phyloP scores from a whole-genome alignment of 2,113 vertebrate species.

The Australoheros scitulus region DNA sequence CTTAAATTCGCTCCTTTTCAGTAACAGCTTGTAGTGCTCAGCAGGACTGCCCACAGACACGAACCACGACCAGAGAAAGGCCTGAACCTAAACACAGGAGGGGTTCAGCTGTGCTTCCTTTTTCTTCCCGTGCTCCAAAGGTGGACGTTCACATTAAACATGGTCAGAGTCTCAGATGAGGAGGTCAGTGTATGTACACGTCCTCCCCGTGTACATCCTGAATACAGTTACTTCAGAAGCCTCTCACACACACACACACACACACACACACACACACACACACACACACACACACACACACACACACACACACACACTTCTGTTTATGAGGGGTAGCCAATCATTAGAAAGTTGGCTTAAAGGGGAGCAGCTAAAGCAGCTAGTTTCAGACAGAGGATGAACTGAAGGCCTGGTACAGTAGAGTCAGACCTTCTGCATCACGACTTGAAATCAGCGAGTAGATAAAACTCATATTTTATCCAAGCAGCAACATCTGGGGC shows the following conservation, averaged over 20 bases:
- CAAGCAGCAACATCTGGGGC: no score
- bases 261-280: no score
- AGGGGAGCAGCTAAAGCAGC: no score
- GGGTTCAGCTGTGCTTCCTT: neutral
- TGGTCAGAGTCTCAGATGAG: neutral
- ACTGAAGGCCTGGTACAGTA: no score
- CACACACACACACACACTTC: neutral
- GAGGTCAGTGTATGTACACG: neutral
- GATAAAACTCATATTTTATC: no score
- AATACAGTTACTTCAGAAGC: neutral
- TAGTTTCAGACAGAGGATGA: no score
- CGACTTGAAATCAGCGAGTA: no score
- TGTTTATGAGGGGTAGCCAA: neutral
- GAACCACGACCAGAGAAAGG: neutral
- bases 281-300: neutral
- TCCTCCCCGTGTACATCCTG: neutral
- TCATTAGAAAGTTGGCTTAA: neutral
- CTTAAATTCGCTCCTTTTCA: neutral
- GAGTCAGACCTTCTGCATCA: no score
- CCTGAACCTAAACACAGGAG: neutral
- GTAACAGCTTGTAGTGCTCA: neutral
- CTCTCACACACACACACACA: neutral
- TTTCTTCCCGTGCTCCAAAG: neutral
- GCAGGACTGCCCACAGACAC: neutral
- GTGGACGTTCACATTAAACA: neutral